Base-by-base conservation (phyloP, 2,888 invertebrate species). In the Cremastinae sp. region DNA sequence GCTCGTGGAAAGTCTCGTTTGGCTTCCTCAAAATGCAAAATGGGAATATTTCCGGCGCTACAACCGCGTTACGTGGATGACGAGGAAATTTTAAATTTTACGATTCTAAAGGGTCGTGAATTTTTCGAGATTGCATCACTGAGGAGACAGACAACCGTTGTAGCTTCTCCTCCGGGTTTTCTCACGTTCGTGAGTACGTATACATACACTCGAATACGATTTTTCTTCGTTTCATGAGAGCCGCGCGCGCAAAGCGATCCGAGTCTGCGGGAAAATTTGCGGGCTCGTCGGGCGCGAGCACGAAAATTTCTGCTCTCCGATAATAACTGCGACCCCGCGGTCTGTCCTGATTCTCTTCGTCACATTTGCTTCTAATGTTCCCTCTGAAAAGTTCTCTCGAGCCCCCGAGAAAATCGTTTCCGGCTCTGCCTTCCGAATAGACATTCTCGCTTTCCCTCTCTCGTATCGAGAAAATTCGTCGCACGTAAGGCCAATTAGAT, bases 401-500 rank as follows among this genome's bases (percentile, higher is more conserved):
- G 45, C 20, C 53, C 28, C 16, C 58, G 39, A 45, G 81, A 62
- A 81, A 83, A 82, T 82, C 79, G 81, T 73, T 81, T 78, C 70
- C 70, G 66, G 49, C 56, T 61, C 65, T 39, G 51, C 58, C 49
- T 47, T 49, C 28, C 68, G 58, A 35, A 41, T 55, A 59, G 58
- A 73, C 35, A 41, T 37, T 62, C 12, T 20, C 35, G 28, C 28
- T 51, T 16, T 14, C 20, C 22, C 22, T 41, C 1, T 47, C 47
- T 51, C 43, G 14, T 51, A 64, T 65, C 45, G 55, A 65, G 74
- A 70, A 79, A 75, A 83, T 85, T 84, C 85, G 37, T 72, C 55
- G 81, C 83, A 83, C 83, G 86, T 83, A 79, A 79, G 59, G 75
- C 70, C 83, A 81, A 86, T 85, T 86, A 86, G 73, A 53, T 75